Evolutionary conservation across 2,113 vertebrate species (phyloP), one percentile per base, ranked within the genome.

Genomic region (Anguilla rostrata): DNA sequence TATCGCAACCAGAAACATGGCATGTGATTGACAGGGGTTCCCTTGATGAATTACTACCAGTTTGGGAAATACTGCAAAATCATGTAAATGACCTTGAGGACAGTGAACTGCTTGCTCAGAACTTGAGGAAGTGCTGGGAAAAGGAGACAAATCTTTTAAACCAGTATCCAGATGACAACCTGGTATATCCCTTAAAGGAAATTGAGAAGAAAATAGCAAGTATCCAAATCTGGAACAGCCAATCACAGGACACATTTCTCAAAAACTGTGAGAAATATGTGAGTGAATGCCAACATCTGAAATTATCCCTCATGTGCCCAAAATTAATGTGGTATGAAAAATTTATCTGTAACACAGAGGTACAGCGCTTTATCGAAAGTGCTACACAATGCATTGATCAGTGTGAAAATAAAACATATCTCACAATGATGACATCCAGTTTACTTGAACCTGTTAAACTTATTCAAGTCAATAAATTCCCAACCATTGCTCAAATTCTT

Each of bases 21-120:
- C 12, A 83, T 22, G 53, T 83, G 39, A 83, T 83, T 83, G 82
- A 83, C 82, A 29, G 46, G n/a, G 82, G 82, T 8, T 26, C 29
- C 22, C 26, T 56, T 56, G 82, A 57, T 3, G 16, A 63, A 29
- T 34, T 83, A 83, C 8, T 41, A 40, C 82, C 82, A 56, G 39
- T 83, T 1, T 83, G 82, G 46, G 56, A 29, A 34, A 83, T 83
- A 60, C n/a, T 83, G 9, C 18, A 4, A 29, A 83, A 83, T 26
- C 82, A 83, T 39, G 56, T 29, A 57, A 83, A 34, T 34, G 49
- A 57, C 56, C 29, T 57, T 41, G 49, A 40, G 29, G 41, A 57
- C 39, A 22, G 49, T 57, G 20, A 57, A 34, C 14, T 34, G 39
- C 49, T 83, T 41, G 82, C 49, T 26, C 49, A 43, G n/a, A 57